Percentiles rank a stretch among this genome's conserved stretches.
Conservation (phyloP, 1,140 invertebrate genomes). For the Microplitis mediator region DNA sequence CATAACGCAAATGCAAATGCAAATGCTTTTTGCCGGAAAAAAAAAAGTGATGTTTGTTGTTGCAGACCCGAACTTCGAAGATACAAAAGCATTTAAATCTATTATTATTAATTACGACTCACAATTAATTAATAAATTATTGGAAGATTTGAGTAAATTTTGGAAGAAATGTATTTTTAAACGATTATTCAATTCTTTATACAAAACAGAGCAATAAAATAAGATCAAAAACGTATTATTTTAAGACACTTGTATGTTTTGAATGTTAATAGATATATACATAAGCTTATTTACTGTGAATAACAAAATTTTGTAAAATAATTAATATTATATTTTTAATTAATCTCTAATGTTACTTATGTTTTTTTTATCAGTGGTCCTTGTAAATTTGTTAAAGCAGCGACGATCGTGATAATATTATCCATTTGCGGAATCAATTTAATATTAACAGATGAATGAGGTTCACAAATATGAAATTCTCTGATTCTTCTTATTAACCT, state of each 20-base stretch:
- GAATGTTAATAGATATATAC: too few relatives aligned
- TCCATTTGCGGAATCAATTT: background rate
- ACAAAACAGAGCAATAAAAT: too few relatives aligned
- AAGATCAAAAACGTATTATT: too few relatives aligned
- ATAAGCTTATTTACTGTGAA: too few relatives aligned
- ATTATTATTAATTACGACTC: background rate
- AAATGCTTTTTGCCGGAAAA: background rate
- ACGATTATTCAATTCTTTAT: too few relatives aligned
- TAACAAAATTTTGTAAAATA: too few relatives aligned
- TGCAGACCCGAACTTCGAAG: background rate
- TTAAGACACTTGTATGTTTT: too few relatives aligned
- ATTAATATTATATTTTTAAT: background rate
- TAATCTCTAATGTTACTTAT: background rate
- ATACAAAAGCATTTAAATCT: background rate
- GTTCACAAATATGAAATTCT: background rate
- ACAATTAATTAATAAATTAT: background rate
- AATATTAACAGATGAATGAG: background rate
- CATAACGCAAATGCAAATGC: background rate
- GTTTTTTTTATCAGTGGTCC: background rate
- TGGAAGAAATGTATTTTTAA: too few relatives aligned
- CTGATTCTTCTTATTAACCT: background rate
- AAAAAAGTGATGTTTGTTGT: background rate
- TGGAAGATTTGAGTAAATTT: background rate
- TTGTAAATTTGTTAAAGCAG: background rate
- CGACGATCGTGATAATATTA: background rate